Evolutionary conservation across 2,888 invertebrate genomes (phyloP), one percentile per base, ranked within the genome.

Genomic region (Andrena camellia): DNA sequence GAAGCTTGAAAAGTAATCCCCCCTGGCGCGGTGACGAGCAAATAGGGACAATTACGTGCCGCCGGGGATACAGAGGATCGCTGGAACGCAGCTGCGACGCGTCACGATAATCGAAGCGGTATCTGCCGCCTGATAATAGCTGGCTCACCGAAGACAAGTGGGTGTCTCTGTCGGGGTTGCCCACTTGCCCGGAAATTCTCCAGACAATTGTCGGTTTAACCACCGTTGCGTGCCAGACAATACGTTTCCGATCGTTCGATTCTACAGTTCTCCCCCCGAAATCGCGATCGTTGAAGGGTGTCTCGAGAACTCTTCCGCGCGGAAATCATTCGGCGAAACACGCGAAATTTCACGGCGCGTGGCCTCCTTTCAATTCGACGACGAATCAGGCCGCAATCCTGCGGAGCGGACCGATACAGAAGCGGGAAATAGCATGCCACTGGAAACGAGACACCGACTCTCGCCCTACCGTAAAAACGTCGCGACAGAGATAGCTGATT

Each of bases 171-270:
- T 70, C 76, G 35, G 20, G n/a, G 31, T 23, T 35, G 54, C 73
- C 42, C 78, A 26, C 66, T 82, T 71, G 66, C 63, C 78, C 48
- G 78, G 73, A 77, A 83, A 82, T 73, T 78, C 78, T 70, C 76
- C 64, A 74, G 72, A 76, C 76, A 69, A 83, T 77, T 33, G 71
- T 59, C 48, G 78, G 67, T 68, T 71, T 57, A 68, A 74, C 52
- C 52, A 63, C 33, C 17, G 23, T 33, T 35, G n/a, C 10, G 33
- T 20, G 20, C 5, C 17, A 17, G 59, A 73, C 68, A 50, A 79
- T 79, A 63, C 68, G 50, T 10, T 20, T 42, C 48, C 4, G 52
- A 73, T 60, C 75, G 66, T 29, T 48, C 57, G 42, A 48, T 42
- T 13, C n/a, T 4, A 31, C 23, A 13, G 17, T 31, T 7, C 2